A percentile compares a stretch with the other conserved stretches of the same genome.
Conservation (phyloP, 2,797 vertebrate species). For the Acrossocheilus wenchowensis region DNA sequence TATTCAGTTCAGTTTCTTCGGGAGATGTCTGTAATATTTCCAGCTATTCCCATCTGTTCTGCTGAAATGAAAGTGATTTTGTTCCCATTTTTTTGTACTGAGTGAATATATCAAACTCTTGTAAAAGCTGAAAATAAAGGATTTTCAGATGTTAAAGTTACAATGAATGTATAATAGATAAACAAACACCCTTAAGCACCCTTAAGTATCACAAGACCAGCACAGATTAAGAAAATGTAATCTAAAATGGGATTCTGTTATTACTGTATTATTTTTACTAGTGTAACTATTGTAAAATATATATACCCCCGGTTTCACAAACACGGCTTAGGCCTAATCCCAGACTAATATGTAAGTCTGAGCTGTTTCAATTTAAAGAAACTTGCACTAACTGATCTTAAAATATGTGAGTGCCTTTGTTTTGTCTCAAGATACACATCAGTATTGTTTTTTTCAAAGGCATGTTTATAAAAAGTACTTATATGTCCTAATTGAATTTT, state of each 20-base stretch:
- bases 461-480: too few species aligned
- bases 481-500: too few species aligned
- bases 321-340: too few species aligned
- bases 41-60: neutral
- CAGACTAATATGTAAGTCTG: too few species aligned
- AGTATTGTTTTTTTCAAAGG: too few species aligned
- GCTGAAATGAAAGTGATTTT: neutral
- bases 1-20: neutral
- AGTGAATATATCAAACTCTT: neutral
- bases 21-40: neutral
- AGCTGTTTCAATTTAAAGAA: too few species aligned
- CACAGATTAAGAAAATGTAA: neutral
- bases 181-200: neutral
- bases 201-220: neutral
- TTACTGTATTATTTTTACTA: neutral
- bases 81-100: neutral
- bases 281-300: neutral
- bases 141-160: neutral
- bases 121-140: neutral
- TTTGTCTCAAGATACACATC: too few species aligned
- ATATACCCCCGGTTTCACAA: too few species aligned
- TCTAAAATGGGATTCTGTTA: neutral
- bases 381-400: too few species aligned
- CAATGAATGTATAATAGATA: neutral
- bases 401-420: too few species aligned